phyloP scores from a whole-genome alignment of 2,113 vertebrate species.

The Nothocercus nigrocapillus region DNA sequence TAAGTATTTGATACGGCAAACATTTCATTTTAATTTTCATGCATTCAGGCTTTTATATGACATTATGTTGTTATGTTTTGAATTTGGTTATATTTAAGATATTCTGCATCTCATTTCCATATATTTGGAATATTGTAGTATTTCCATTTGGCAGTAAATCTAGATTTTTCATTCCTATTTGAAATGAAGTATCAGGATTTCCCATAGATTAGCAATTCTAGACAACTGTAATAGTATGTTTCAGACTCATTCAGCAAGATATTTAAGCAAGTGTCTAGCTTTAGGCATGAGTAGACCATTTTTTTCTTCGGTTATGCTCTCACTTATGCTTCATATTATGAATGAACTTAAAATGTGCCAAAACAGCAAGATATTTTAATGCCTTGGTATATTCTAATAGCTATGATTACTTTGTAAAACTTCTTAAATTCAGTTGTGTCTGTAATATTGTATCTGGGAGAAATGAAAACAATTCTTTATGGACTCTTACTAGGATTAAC shows the following conservation, averaged over 20 bases:
- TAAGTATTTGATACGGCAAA: slow-evolving; percentile 40
- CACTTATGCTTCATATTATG: background rate
- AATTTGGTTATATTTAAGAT: slow-evolving; percentile 39
- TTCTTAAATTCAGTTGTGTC: background rate
- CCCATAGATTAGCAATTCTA: background rate
- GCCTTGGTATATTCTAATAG: background rate
- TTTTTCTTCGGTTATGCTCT: background rate
- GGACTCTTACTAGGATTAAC: background rate
- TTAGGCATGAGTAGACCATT: background rate
- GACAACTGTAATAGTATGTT: background rate
- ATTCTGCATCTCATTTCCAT: slow-evolving; percentile 26
- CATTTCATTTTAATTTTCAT: slow-evolving; percentile 40
- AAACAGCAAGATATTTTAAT: background rate
- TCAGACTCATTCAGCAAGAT: slow-evolving; percentile 22
- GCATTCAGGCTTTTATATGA: background rate
- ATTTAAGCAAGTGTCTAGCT: slow-evolving; percentile 16
- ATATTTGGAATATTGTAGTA: slow-evolving; percentile 25
- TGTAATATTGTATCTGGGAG: background rate
- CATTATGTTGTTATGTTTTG: background rate
- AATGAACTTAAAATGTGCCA: background rate
- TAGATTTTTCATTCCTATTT: slow-evolving; percentile 10
- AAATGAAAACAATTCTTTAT: background rate
- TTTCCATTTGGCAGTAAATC: slow-evolving; percentile 27
- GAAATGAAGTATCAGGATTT: slow-evolving; percentile 34
- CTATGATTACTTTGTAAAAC: background rate